Conservation (phyloP, 2,888 invertebrate species). For the Dynastes maya region DNA sequence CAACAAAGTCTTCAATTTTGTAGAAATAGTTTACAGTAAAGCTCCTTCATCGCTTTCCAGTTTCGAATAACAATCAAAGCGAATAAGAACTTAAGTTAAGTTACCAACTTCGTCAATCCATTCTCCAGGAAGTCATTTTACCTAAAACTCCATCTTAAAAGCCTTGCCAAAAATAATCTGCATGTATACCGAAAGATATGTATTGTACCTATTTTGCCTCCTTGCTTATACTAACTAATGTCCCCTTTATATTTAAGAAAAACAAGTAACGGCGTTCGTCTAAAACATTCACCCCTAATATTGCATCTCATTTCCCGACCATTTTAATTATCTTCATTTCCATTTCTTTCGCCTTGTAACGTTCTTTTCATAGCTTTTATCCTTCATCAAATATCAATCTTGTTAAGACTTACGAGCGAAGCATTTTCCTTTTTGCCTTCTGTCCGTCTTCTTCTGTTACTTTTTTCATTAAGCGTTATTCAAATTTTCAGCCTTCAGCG, state of each 20-base stretch:
- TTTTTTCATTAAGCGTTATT: slow-evolving; percentile 64
- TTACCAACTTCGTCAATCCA: too few relatives aligned
- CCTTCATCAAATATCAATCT: slow-evolving; percentile 66
- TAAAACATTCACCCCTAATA: slow-evolving; percentile 19
- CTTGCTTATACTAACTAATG: too few relatives aligned
- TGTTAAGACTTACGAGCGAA: slow-evolving; percentile 61
- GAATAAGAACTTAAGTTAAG: too few relatives aligned
- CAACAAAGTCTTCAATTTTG: too few relatives aligned
- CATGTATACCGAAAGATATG: too few relatives aligned
- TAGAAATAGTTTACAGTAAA: too few relatives aligned
- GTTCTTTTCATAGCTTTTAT: slow-evolving; percentile 66
- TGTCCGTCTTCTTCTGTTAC: slow-evolving; percentile 53
- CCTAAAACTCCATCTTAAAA: too few relatives aligned
- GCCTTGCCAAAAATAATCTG: too few relatives aligned
- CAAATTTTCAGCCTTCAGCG: slow-evolving; percentile 57
- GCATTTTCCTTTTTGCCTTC: slow-evolving; percentile 23
- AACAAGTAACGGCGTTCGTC: slow-evolving; percentile 26
- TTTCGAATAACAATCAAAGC: too few relatives aligned
- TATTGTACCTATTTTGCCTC: too few relatives aligned
- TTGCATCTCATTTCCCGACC: slow-evolving; percentile 57
- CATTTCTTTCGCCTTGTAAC: slow-evolving; percentile 63
- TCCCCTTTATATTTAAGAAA: slow-evolving; percentile 8
- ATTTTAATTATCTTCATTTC: slow-evolving; percentile 67
- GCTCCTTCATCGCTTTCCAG: too few relatives aligned
- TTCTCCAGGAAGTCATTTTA: too few relatives aligned